Conservation (phyloP, 1,140 invertebrate species). For the Drosophila suzukii region DNA sequence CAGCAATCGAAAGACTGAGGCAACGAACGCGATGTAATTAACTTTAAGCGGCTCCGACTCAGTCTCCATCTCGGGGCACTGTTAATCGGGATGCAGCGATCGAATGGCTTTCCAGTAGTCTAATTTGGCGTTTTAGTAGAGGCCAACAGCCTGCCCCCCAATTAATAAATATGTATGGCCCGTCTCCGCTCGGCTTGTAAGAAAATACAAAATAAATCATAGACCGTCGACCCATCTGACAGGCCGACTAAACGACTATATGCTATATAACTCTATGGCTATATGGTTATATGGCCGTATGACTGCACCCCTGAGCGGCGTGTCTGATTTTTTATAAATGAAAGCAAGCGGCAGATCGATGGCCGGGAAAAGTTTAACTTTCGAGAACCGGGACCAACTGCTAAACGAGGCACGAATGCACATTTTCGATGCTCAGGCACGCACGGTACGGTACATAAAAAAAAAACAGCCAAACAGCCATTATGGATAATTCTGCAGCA, state of each 20-base stretch:
- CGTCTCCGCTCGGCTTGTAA: constrained; percentile 3
- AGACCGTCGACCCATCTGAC: constrained; percentile 11
- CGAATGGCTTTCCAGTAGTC: constrained; percentile 59
- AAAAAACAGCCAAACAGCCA: constrained; percentile 51
- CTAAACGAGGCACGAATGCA: constrained; percentile 4
- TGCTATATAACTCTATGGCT: no score
- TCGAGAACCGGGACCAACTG: neutral
- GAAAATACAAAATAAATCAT: constrained; percentile 55
- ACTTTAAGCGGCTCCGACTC: constrained; percentile 41
- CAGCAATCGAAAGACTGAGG: constrained; percentile 61
- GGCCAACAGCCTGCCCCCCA: constrained; percentile 51
- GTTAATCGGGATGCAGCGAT: constrained; percentile 56
- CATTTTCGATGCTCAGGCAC: constrained; percentile 54
- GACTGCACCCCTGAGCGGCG: constrained; percentile 56
- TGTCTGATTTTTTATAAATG: constrained; percentile 69
- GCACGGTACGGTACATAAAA: constrained; percentile 49
- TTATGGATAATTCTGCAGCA: constrained; percentile 63
- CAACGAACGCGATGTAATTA: constrained; percentile 66
- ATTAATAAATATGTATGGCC: constrained; percentile 49
- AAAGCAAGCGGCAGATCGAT: constrained; percentile 32
- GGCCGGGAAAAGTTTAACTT: constrained; percentile 38
- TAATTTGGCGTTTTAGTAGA: constrained; percentile 61
- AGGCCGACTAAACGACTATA: neutral
- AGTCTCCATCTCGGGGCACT: constrained; percentile 40
- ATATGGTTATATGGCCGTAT: neutral